Base-by-base conservation (phyloP, 2,888 invertebrate species). In the Amblyjoppa fuscipennis region DNA sequence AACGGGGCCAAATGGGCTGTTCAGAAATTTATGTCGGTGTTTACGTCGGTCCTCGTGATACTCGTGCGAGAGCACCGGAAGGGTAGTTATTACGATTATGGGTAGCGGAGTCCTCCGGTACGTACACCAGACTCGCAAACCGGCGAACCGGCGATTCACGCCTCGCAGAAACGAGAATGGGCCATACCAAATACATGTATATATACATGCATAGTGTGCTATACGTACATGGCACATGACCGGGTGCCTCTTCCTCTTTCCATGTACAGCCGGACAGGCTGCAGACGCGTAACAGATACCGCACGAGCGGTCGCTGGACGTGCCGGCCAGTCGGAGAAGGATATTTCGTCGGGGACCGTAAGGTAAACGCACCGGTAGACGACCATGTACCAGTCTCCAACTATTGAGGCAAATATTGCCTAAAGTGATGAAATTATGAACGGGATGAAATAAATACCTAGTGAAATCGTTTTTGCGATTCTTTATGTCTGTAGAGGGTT, bases 1-100 rank as follows among this genome's bases (percentile, higher is more conserved):
- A 76, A 83, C 78, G 71, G 79, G 85, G 81, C 80, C 49, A 73
- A 86, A 86, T 86, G 85, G 86, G 70, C 88, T 82, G 85, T 83
- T 89, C 81, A 74, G 88, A 89, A 92, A 93, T 93, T 93, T 92
- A 93, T 91, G 90, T 89, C 68, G 88, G 88, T 91, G 91, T 92
- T 93, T 92, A 91, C 91, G 88, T 64, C 51, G 59, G 85, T 79
- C 85, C 82, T 87, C 80, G 78, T 69, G 79, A 87, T 71, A 80
- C 79, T 82, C 82, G 74, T n/a, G 83, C 69, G 81, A 81, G 80
- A 87, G 83, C 34, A 81, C 70, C 78, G 76, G 76, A 85, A 86
- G 87, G 89, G 89, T 91, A 90, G 90, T 92, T 91, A 91, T 91
- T 91, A 89, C 91, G 89, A 91, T 92, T 90, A 90, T 87, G 85